Base-by-base conservation (phyloP, 1,140 invertebrate species). In the Hermatobates lingyangjiaoensis region DNA sequence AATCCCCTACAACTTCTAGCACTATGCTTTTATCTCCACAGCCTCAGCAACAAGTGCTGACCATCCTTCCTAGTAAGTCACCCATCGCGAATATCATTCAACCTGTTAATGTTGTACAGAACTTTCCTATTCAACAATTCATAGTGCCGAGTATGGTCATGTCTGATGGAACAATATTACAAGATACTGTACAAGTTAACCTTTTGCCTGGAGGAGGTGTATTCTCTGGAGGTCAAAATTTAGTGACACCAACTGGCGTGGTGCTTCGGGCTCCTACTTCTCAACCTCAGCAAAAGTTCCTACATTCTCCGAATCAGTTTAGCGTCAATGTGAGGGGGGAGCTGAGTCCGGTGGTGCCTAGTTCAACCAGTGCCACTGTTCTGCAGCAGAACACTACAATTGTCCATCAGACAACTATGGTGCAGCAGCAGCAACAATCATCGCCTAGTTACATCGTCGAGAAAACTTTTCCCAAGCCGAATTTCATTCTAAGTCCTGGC, bases 41-140 rank as follows among this genome's bases (percentile, higher is more conserved):
- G 54, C 61, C 59, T 12, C 58, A 61, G 55, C 55, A 61, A 21
- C 81, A 83, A 62, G 80, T 80, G 5, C 61, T 83, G 27, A 83
- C 81, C 2, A 81, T 85, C 46, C 74, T 84, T 3, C 80, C 80
- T 1, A 79, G 79, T 1, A 84, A 84, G 64, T 75, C 71, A 2
- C 38, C 52, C 10, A 60, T 61, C 47, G 52, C 54, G 38, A 84
- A 87, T 64, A 64, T 87, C 26, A 66, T 81, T 0, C 84, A 87
- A 61, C 83, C 84, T 1, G 80, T 87, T 15, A 87, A 86, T 68
- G 64, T 83, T 52, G 77, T 83, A 42, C 79, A 81, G 54, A 83
- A 84, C 62, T 80, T 84, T 60, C 80, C 80, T 0, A 81, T 84
- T 49, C 84, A 87, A 59, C 83, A 87, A 59, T 80, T 87, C 58